A percentile compares a stretch with the other conserved stretches of the same genome.
These are phyloP conservation scores for Heliangelus exortis DNA, from an alignment of 2,797 vertebrate genomes.

Conservation along the genomic window DNA sequence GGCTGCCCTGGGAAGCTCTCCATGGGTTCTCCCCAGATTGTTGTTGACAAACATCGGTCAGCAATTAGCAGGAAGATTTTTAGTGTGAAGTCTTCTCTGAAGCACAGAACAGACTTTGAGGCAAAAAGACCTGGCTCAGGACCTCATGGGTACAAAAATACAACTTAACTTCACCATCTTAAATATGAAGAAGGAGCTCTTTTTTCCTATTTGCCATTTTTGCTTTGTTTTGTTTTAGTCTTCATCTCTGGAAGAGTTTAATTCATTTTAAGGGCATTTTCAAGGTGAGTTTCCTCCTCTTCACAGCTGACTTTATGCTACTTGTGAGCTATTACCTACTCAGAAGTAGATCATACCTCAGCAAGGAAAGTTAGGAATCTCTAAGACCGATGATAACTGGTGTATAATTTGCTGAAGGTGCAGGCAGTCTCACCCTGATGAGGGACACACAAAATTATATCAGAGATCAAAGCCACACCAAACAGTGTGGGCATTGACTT, in stretches of 20 bases:
- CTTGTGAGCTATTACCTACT: not conserved
- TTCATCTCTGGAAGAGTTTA: not conserved
- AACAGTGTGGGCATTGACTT: not conserved
- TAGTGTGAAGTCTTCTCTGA: not conserved
- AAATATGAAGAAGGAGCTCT: not conserved
- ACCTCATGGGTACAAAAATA: not conserved
- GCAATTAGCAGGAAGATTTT: not conserved
- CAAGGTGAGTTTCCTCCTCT: fast-evolving
- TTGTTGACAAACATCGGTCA: not conserved
- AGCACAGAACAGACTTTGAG: not conserved
- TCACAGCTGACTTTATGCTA: not conserved
- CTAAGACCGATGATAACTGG: not conserved
- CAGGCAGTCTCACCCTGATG: not conserved
- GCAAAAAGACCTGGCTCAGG: not conserved
- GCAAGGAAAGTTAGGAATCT: not conserved
- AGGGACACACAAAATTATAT: not conserved
- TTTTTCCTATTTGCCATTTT: not conserved
- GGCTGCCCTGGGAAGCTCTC: not conserved
- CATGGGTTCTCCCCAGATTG: not conserved
- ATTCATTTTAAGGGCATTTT: not conserved
- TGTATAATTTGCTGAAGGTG: not conserved
- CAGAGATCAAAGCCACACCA: not conserved
- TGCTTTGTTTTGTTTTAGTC: too few species aligned
- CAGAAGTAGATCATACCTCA: not conserved
- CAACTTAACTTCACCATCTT: not conserved